Conservation (phyloP, 2,797 vertebrate genomes). For the Sebastes minor region DNA sequence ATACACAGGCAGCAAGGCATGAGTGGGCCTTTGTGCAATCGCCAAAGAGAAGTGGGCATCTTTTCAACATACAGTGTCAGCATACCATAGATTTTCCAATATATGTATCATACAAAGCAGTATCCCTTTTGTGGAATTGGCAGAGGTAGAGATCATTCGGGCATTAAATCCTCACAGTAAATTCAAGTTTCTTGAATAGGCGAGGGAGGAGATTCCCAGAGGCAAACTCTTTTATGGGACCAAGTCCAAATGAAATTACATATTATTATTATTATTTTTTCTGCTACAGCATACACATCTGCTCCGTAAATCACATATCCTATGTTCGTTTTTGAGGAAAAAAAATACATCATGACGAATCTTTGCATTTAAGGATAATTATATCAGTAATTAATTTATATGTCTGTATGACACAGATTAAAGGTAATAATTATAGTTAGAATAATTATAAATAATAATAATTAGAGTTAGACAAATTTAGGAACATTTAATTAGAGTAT, state of each 20-base stretch:
- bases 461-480: too few species aligned
- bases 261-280: neutral
- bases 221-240: neutral
- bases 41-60: slow-evolving; percentile 44
- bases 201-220: slow-evolving; percentile 24
- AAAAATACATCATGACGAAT: neutral
- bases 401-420: too few species aligned
- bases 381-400: too few species aligned
- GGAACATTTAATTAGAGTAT: too few species aligned
- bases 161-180: slow-evolving; percentile 43
- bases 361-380: neutral
- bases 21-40: slow-evolving; percentile 43
- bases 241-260: neutral
- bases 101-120: slow-evolving; percentile 16
- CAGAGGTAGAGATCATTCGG: slow-evolving; percentile 28
- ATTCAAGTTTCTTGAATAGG: slow-evolving; percentile 43
- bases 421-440: too few species aligned
- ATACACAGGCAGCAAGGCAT: slow-evolving; percentile 39
- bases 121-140: slow-evolving; percentile 45
- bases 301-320: neutral
- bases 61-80: slow-evolving; percentile 39
- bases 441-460: too few species aligned
- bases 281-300: neutral
- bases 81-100: slow-evolving; percentile 40
- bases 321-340: neutral